Base-by-base conservation (phyloP, 2,888 invertebrate genomes). In the Ichneumoninae sp. region DNA sequence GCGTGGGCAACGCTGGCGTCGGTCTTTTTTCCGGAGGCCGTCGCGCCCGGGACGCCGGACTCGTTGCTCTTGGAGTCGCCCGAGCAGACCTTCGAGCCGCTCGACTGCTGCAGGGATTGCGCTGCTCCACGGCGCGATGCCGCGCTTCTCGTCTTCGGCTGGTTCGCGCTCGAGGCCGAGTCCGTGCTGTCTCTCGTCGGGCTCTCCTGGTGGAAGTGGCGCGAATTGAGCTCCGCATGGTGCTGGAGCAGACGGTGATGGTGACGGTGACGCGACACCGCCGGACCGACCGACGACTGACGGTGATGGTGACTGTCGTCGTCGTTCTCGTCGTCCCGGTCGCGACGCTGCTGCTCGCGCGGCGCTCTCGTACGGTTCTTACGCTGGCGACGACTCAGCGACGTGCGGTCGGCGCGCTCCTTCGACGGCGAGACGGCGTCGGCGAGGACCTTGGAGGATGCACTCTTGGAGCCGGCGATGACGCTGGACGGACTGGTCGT, bases 351-450 rank as follows among this genome's bases (percentile, higher is more conserved):
- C 26, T 89, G 90, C 3, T 90, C 91, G 0, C 90, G 87, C 0
- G 89, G 89, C 0, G 85, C 82, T 68, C 91, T 86, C 0, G 90
- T 91, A 1, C 95, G 93, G 88, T 95, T 95, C 88, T 95, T 95
- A 16, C 94, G 93, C 88, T 95, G 95, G 2, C 95, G 92, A 1
- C 95, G 92, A 52, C 94, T 93, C 94, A 95, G 91, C 94, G 92
- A 90, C 93, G 94, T 92, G 93, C 92, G 93, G 94, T 93, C 92
- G 36, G 13, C 94, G 91, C 93, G 95, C 93, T 92, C 94, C 92
- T 94, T 91, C 91, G 94, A 93, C 89, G 94, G 93, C 89, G 94
- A 94, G 89, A 94, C 93, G 90, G 94, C 94, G 91, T 93, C 93
- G 91, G 93, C 93, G 50, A 74, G 94, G 93, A 91, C 91, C 94